These are phyloP conservation scores for Incurvaria masculella DNA, from an alignment of 2,888 invertebrate species.

Conservation along the genomic window DNA sequence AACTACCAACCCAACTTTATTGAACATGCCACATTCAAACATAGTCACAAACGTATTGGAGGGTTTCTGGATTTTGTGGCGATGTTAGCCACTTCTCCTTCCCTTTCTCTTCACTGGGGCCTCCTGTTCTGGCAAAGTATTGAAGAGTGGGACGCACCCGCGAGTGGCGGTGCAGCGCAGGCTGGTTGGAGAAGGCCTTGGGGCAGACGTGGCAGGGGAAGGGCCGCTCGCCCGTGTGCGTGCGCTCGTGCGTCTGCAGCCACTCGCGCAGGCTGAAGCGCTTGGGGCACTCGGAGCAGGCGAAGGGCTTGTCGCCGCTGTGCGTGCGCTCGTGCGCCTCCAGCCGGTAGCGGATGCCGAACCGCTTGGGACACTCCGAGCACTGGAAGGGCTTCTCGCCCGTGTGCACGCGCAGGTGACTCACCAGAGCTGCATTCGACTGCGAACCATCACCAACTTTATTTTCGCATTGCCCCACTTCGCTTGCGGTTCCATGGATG, in stretches of 20 bases:
- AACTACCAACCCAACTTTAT: no score
- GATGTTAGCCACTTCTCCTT: background rate
- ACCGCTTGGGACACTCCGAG: conserved; percentile 18
- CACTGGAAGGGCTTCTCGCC: conserved; percentile 26
- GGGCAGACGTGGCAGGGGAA: no score
- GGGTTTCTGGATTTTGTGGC: background rate
- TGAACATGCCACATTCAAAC: no score
- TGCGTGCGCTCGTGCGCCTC: conserved; percentile 34
- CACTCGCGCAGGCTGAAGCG: no score
- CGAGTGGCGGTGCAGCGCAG: conserved; percentile 26
- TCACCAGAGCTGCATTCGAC: no score
- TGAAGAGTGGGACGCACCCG: background rate
- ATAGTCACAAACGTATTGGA: no score
- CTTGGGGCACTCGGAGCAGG: conserved; percentile 29
- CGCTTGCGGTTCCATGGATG: no score
- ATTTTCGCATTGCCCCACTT: no score
- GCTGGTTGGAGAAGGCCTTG: conserved; percentile 31
- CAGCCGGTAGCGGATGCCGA: conserved; percentile 29
- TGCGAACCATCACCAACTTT: no score
- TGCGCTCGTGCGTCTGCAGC: no score
- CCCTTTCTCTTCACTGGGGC: background rate
- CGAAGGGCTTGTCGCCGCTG: conserved; percentile 33
- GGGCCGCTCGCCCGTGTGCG: no score
- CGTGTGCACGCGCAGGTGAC: conserved; percentile 8
- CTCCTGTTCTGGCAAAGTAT: background rate